Base-by-base conservation (phyloP, 64 coral and sea anemone genomes). In the Montipora foliosa region DNA sequence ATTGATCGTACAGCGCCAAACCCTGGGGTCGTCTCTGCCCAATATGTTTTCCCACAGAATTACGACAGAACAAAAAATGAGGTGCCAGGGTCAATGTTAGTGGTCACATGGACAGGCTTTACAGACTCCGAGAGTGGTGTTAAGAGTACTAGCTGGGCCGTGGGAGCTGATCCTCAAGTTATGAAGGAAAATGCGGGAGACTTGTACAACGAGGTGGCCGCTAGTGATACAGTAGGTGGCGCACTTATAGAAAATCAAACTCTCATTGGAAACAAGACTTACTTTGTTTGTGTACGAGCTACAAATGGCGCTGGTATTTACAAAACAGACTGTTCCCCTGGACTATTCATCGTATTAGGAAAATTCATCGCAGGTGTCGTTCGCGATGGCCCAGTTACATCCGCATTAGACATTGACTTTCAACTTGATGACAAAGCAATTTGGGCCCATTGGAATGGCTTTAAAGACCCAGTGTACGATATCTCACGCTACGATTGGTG, bases 381-480 rank as follows among this genome's bases (percentile, higher is more conserved):
- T 3, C 94, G 93, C 77, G 97, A 98, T 49, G 96, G 96, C 3
- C 96, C 93, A 17, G 66, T 79, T 3, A 77, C 87, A 6, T 91
- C 25, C 20, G 70, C 49, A 50, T 66, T 76, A 11, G 97, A 98
- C 48, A 76, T 71, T 14, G 97, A 98, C 87, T 98, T 98, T 37
- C 96, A 98, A 45, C 79, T 98, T 14, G 93, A 98, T 44, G 93
- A 98, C 76, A 82, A 86, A 75, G 92, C 97, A 47, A 81, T 98
- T 48, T 96, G 97, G 97, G 91, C 92, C 7, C 94, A 98, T 53
- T 98, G 97, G 97, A 53, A 60, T 61, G 97, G 94, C 9, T 98
- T 98, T 87, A 79, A 96, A 70, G 97, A 98, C 46, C 94, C 97
- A 70, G 89, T 94, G 11, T 96, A 88, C 68, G 94, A 84, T 17